Evolutionary conservation across 2,797 vertebrate species (phyloP).

Genomic region (Lophius americanus): DNA sequence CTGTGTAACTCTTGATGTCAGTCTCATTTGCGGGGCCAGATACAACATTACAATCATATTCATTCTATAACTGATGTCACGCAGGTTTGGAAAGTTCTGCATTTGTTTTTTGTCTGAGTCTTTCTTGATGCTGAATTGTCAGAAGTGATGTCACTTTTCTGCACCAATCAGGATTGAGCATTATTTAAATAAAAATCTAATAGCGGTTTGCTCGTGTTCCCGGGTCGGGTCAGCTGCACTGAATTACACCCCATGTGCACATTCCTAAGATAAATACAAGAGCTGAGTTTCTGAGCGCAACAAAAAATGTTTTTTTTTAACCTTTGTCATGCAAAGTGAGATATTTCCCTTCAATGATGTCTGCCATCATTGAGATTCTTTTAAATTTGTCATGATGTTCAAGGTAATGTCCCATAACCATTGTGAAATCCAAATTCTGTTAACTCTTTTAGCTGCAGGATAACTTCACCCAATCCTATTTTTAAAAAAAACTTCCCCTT

Average conservation of each 20-base stretch:
- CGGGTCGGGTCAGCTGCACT: not conserved
- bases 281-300: no score
- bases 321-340: no score
- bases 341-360: no score
- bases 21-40: no score
- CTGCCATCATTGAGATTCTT: no score
- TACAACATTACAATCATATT: not conserved
- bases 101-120: constrained; percentile 2
- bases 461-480: constrained; percentile 76
- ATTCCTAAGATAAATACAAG: not conserved
- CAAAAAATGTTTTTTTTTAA: not conserved
- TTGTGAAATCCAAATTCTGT: not conserved
- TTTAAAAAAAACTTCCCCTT: constrained; percentile 58
- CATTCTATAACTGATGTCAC: not conserved
- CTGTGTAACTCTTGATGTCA: no score
- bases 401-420: not conserved
- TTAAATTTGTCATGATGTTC: not conserved
- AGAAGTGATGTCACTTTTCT: constrained; percentile 13
- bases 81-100: not conserved
- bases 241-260: not conserved
- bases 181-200: constrained; percentile 39
- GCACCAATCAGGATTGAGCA: constrained; percentile 49
- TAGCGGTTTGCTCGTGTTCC: constrained; percentile 13
- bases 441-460: constrained; percentile 7
- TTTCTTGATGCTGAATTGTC: constrained; percentile 3